Evolutionary conservation across 2,888 invertebrate species (phyloP), one percentile per base, ranked within the genome.

Genomic region (Andrena camellia): DNA sequence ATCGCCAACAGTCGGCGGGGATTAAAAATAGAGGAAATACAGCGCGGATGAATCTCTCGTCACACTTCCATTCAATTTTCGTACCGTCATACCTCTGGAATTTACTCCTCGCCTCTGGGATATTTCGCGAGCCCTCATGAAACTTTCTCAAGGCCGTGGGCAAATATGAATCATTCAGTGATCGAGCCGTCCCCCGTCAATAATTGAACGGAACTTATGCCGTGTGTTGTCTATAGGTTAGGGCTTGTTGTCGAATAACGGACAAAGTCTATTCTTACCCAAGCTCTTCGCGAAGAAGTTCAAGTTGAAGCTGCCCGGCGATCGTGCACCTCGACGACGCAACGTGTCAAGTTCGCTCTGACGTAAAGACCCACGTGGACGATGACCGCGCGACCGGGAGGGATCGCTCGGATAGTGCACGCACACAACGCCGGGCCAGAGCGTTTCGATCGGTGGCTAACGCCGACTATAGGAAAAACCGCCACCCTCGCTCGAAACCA

Each of bases 401-500:
- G n/a, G 20, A 52, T 42, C 26, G 23, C n/a, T 62, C n/a, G 79
- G 50, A 13, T 1, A 42, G 79, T 52, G 26, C 48, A 68, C 42
- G 50, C 48, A 50, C 50, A 66, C 59, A 20, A 62, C 42, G 48
- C 42, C 48, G 23, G 23, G 70, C 73, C 60, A 71, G 57, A 26
- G 26, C 60, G 85, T 86, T 90, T 90, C 90, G 90, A 90, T 90
- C 90, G 89, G 48, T 63, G 73, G 74, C 70, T 62, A 70, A 78
- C 82, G 74, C 73, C 75, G 79, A 86, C 88, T 86, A 81, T 89
- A 85, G 87, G 66, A 73, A 77, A 79, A 86, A 85, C 84, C 66
- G 78, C 81, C 86, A 68, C 75, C 79, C 78, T 75, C 81, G 84
- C 80, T 85, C 79, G 89, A 90, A 89, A 90, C 91, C 86, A 89